Conservation (phyloP, 2,797 vertebrate genomes). For the Ctenosaura bakeri region DNA sequence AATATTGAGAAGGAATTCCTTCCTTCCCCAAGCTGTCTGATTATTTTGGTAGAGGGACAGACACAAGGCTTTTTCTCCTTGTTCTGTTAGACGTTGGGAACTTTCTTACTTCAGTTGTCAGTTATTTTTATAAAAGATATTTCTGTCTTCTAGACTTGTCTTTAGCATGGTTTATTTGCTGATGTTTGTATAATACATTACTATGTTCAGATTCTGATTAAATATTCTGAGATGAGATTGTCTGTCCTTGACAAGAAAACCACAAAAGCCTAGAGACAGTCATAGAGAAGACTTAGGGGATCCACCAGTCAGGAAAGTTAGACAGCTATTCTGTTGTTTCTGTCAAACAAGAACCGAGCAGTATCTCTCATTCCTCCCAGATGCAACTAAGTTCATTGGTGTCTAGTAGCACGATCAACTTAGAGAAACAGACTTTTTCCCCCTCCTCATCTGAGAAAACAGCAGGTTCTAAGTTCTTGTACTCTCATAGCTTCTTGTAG, state of each 20-base stretch:
- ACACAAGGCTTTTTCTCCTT: too few species aligned
- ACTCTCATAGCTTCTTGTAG: too few species aligned
- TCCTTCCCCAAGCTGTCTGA: neutral
- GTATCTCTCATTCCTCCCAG: neutral
- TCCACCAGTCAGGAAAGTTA: neutral
- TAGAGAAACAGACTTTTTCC: too few species aligned
- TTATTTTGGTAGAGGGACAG: neutral
- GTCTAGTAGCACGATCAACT: neutral
- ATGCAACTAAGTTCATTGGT: neutral
- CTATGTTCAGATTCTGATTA: neutral
- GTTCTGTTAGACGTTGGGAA: neutral
- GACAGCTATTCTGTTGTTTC: neutral
- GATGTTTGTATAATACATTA: neutral
- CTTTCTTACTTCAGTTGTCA: too few species aligned
- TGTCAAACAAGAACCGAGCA: neutral
- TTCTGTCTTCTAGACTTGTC: neutral
- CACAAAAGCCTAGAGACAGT: neutral
- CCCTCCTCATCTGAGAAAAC: too few species aligned
- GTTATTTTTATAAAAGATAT: neutral
- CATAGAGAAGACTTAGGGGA: neutral
- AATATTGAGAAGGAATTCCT: neutral
- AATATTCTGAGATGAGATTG: too few species aligned
- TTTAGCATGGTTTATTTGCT: neutral
- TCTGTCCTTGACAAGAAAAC: too few species aligned
- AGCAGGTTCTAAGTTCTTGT: too few species aligned